These are phyloP conservation scores for Pungitius pungitius DNA, from an alignment of 2,113 vertebrate genomes.

Conservation along the genomic window DNA sequence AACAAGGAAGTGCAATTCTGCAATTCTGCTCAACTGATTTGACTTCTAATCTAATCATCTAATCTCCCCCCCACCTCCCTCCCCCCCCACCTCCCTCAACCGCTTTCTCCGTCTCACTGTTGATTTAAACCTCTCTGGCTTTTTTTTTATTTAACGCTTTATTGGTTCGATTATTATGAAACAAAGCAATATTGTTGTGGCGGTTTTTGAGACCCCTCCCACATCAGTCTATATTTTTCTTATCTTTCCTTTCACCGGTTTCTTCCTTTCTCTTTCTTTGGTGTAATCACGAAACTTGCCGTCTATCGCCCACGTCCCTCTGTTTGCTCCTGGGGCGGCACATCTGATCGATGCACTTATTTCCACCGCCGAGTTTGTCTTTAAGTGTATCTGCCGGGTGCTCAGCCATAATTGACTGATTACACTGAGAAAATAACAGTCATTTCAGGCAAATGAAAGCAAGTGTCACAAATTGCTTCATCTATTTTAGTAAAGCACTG, in stretches of 20 bases:
- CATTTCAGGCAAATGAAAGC: slow-evolving; percentile 43
- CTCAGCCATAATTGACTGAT: slow-evolving; percentile 39
- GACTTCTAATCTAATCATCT: not conserved
- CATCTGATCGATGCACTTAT: slow-evolving; percentile 31
- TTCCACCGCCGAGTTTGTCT: slow-evolving; percentile 15
- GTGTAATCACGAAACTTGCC: slow-evolving; percentile 7
- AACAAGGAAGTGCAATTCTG: too few relatives aligned
- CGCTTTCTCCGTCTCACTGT: slow-evolving; percentile 6
- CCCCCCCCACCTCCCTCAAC: not conserved
- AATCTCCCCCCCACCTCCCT: not conserved
- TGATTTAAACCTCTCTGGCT: slow-evolving; percentile 25
- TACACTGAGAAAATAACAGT: slow-evolving; percentile 24
- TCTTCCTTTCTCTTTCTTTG: not conserved
- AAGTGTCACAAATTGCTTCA: slow-evolving; percentile 54
- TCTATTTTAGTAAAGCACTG: slow-evolving; percentile 40
- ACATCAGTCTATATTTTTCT: not conserved
- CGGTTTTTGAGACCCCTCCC: slow-evolving; percentile 27
- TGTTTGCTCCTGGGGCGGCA: slow-evolving; percentile 15
- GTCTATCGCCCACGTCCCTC: slow-evolving; percentile 4
- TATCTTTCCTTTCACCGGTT: slow-evolving; percentile 13
- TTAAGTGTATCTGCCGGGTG: slow-evolving; percentile 12
- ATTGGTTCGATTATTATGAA: slow-evolving; percentile 22
- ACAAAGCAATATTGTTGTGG: slow-evolving; percentile 33
- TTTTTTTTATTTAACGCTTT: slow-evolving; percentile 26
- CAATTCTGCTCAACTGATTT: slow-evolving; percentile 41